phyloP scores from a whole-genome alignment of 2,888 invertebrate species.

The Meloe dianella region DNA sequence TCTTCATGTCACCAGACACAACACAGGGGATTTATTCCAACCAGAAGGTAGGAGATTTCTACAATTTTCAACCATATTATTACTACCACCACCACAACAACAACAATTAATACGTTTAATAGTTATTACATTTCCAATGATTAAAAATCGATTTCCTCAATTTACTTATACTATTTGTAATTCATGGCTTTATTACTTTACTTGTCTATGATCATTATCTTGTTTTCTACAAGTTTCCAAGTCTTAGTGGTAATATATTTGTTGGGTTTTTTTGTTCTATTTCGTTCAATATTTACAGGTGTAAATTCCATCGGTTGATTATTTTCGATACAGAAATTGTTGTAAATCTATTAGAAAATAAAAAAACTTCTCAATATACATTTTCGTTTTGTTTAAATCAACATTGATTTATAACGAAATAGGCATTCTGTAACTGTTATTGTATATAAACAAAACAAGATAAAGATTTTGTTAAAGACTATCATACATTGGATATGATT shows the following conservation, averaged over 20 bases:
- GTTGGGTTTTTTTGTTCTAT: background rate
- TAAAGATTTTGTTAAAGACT: background rate
- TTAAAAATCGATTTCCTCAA: conserved; percentile 1
- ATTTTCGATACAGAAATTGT: background rate
- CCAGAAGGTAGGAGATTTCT: conserved; percentile 58
- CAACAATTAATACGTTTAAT: background rate
- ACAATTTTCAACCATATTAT: conserved; percentile 9
- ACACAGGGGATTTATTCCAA: conserved; percentile 67
- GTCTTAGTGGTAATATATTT: background rate
- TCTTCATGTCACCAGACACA: conserved; percentile 62
- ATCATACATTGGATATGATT: background rate
- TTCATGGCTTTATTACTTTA: conserved; percentile 6
- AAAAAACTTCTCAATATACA: too few relatives aligned
- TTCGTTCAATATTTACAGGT: too few relatives aligned
- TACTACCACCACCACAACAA: background rate
- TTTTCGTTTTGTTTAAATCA: too few relatives aligned
- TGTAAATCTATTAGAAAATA: background rate
- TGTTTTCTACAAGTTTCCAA: background rate
- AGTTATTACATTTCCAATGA: conserved; percentile 8
- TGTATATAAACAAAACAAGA: background rate
- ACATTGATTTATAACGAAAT: too few relatives aligned
- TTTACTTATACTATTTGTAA: background rate
- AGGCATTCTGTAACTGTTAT: background rate
- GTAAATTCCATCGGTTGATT: background rate
- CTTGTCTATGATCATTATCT: conserved; percentile 5